A percentile compares a stretch with the other conserved stretches of the same genome.
Conservation (phyloP, 2,888 invertebrate species). For the Girardia tigrina region DNA sequence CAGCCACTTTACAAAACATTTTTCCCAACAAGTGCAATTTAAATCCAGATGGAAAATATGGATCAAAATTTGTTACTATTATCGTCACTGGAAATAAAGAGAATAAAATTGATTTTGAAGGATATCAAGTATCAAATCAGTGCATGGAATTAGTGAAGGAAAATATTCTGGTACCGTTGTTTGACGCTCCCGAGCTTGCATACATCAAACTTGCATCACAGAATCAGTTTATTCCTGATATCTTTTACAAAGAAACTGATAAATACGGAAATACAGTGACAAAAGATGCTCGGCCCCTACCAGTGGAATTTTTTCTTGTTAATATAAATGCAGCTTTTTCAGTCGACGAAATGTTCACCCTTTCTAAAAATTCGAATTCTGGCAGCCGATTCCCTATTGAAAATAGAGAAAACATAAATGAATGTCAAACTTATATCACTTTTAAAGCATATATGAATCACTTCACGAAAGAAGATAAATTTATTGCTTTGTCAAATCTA, state of each 20-base stretch:
- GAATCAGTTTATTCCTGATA: constrained; percentile 91
- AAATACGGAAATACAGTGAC: constrained; percentile 90
- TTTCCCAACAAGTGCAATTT: constrained; percentile 59
- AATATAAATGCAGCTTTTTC: constrained; percentile 89
- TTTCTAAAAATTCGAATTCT: constrained; percentile 54
- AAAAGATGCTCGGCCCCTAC: constrained; percentile 75
- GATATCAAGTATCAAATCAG: constrained; percentile 95
- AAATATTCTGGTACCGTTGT: constrained; percentile 79
- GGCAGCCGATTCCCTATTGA: constrained; percentile 63
- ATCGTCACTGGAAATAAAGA: constrained; percentile 81
- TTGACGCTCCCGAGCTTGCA: constrained; percentile 87
- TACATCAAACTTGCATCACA: constrained; percentile 81
- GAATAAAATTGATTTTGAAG: constrained; percentile 91
- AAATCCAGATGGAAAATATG: constrained; percentile 46
- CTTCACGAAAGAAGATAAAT: not conserved
- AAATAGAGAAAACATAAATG: constrained; percentile 57
- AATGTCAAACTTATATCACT: constrained; percentile 42
- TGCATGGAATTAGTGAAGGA: constrained; percentile 89
- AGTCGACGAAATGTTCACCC: constrained; percentile 65
- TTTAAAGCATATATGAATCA: not conserved
- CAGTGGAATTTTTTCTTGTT: constrained; percentile 87
- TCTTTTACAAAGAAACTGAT: constrained; percentile 85
- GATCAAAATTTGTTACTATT: constrained; percentile 93
- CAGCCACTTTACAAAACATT: constrained; percentile 77
- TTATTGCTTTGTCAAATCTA: not conserved